Conservation (phyloP, 2,797 vertebrate genomes). For the Acropternis orthonyx region DNA sequence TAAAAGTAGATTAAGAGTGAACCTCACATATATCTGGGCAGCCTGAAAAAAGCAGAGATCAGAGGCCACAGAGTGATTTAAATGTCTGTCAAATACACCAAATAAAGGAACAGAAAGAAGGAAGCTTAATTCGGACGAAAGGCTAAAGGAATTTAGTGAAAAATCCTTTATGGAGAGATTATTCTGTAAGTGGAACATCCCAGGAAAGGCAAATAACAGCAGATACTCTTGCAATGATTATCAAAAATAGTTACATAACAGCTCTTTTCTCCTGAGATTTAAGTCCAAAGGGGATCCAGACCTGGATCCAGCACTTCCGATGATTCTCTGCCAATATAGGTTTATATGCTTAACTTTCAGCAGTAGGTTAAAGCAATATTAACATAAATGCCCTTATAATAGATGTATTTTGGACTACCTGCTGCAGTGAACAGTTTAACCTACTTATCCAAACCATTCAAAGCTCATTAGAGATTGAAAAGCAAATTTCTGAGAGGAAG, state of each 20-base stretch:
- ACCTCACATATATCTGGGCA: not conserved
- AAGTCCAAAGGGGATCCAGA: not conserved
- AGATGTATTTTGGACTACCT: not conserved
- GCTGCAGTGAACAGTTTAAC: not conserved
- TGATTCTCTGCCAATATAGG: not conserved
- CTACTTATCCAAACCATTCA: not conserved
- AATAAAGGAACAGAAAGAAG: not conserved
- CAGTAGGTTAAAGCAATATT: conserved; percentile 26
- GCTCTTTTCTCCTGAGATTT: not conserved
- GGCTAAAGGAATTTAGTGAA: conserved; percentile 18
- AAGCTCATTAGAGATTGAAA: not conserved
- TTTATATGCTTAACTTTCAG: conserved; percentile 29
- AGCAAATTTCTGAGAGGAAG: not conserved
- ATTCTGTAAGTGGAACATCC: not conserved
- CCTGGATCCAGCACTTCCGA: not conserved
- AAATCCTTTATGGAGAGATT: conserved; percentile 29
- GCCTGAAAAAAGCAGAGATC: not conserved
- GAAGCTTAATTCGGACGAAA: not conserved
- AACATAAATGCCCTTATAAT: not conserved
- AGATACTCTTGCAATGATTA: not conserved
- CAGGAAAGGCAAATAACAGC: conserved; percentile 9
- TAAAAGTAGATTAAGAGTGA: conserved; percentile 58
- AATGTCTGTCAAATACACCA: not conserved
- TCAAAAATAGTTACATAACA: conserved; percentile 11
- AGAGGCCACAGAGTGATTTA: not conserved